phyloP scores from a whole-genome alignment of 2,113 vertebrate genomes.

The Catharus fuscescens region DNA sequence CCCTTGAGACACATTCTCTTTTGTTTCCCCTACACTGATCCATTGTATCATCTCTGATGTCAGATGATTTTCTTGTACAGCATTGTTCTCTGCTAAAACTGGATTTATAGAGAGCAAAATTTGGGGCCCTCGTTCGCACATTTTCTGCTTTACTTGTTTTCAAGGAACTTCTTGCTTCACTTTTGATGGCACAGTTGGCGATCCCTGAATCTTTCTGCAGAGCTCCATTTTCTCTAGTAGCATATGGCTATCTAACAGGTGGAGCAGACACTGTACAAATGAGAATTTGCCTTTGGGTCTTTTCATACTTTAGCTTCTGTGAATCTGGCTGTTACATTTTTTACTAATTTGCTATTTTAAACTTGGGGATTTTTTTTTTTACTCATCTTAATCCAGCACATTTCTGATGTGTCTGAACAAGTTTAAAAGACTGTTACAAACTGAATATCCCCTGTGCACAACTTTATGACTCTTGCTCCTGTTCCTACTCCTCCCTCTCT shows the following conservation, averaged over 20 bases:
- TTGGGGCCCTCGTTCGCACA: neutral
- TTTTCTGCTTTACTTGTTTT: neutral
- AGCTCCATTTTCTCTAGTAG: constrained; percentile 22
- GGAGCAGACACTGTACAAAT: constrained; percentile 20
- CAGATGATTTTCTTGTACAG: neutral
- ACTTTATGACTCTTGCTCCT: neutral
- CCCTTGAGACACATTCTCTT: neutral
- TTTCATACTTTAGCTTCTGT: constrained; percentile 30
- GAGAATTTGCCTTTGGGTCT: constrained; percentile 60
- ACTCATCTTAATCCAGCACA: neutral
- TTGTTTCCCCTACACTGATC: neutral
- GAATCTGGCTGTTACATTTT: constrained; percentile 41
- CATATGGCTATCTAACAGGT: constrained; percentile 58
- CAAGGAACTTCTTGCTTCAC: neutral
- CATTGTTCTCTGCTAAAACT: neutral
- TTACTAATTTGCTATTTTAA: constrained; percentile 11
- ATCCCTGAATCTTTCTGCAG: constrained; percentile 10
- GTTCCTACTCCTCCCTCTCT: neutral
- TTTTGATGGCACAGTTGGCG: neutral
- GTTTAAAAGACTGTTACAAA: neutral
- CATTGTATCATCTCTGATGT: neutral
- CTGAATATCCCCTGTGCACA: neutral
- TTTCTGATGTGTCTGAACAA: neutral
- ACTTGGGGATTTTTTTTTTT: neutral
- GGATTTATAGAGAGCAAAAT: neutral